phyloP scores from a whole-genome alignment of 2,113 vertebrate genomes.

The Athene cunicularia region DNA sequence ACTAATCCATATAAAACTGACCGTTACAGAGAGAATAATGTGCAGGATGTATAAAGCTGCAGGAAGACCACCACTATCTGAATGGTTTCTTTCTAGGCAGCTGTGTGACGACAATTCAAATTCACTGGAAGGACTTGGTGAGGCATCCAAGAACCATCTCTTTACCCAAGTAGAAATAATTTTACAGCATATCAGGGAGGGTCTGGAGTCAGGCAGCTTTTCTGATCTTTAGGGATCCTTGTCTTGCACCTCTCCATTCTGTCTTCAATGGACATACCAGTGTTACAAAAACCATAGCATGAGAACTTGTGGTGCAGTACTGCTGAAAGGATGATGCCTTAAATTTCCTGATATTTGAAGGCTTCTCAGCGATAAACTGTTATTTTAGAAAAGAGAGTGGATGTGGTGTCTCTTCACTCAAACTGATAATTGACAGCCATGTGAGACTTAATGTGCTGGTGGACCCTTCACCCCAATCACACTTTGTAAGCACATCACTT shows the following conservation, averaged over 20 bases:
- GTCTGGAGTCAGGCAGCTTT: not conserved
- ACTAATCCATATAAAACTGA: not conserved
- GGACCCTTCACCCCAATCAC: not conserved
- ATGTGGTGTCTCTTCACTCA: not conserved
- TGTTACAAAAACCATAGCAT: not conserved
- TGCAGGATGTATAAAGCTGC: not conserved
- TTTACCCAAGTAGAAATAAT: not conserved
- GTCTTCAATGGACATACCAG: rapidly evolving
- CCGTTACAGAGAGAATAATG: not conserved
- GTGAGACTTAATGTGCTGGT: not conserved
- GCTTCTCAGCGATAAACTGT: not conserved
- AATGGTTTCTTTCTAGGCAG: not conserved
- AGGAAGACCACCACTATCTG: not conserved
- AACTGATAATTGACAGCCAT: not conserved
- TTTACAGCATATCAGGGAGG: not conserved
- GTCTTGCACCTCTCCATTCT: not conserved
- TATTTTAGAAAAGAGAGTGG: not conserved
- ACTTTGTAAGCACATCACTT: not conserved
- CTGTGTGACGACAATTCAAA: not conserved
- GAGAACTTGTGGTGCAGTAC: not conserved
- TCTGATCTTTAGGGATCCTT: not conserved
- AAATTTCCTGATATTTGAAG: not conserved
- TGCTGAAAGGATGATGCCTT: not conserved
- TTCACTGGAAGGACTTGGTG: not conserved
- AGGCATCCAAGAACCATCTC: not conserved